These are phyloP conservation scores for Ectropis crepuscularia DNA, from an alignment of 2,888 invertebrate genomes.

Conservation along the genomic window DNA sequence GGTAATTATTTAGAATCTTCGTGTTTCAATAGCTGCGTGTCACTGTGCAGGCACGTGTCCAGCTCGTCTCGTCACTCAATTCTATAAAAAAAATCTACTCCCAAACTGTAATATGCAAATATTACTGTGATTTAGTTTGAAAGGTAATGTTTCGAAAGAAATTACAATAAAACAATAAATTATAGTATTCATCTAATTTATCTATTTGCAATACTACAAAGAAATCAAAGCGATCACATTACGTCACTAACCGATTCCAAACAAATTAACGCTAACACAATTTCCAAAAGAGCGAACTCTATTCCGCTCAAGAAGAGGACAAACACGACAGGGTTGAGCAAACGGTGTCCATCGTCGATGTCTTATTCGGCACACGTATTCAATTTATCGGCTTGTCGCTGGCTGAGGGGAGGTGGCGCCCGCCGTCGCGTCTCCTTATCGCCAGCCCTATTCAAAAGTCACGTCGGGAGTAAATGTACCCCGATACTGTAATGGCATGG, in stretches of 20 bases:
- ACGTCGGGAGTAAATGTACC: conserved; percentile 56
- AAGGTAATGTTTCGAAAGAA: too few species aligned
- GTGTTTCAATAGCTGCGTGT: too few species aligned
- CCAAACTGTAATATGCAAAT: too few species aligned
- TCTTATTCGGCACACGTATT: conserved; percentile 76
- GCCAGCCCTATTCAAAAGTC: conserved; percentile 60
- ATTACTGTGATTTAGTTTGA: too few species aligned
- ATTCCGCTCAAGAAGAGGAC: conserved; percentile 44
- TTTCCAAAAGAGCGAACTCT: conserved; percentile 37
- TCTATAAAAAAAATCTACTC: too few species aligned
- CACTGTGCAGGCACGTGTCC: too few species aligned
- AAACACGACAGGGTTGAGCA: conserved; percentile 42
- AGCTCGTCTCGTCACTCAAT: too few species aligned
- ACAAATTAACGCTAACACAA: conserved; percentile 6
- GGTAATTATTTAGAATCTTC: too few species aligned
- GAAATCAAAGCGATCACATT: neutral
- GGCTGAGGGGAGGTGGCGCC: conserved; percentile 59
- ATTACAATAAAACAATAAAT: too few species aligned
- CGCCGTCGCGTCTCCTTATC: conserved; percentile 61
- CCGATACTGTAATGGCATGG: conserved; percentile 50
- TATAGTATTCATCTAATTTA: neutral
- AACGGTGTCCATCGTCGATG: conserved; percentile 49
- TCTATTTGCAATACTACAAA: neutral
- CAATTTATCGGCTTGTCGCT: conserved; percentile 70
- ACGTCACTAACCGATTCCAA: conserved; percentile 6